Base-by-base conservation (phyloP, 2,797 vertebrate genomes). In the Iguana delicatissima region DNA sequence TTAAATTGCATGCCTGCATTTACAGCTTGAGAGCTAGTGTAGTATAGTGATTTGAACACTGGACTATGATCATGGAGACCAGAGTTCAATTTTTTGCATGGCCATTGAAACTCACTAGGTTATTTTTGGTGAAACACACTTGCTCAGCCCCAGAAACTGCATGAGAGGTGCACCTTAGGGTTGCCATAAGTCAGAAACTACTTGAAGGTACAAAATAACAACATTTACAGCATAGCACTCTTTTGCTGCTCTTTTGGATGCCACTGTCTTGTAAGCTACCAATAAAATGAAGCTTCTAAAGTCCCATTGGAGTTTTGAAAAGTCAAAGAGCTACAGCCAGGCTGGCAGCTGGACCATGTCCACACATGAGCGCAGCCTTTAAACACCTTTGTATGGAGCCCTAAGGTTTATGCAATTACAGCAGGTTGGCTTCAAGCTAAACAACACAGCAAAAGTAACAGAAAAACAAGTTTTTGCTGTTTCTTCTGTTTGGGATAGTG, bases 401-500 rank as follows among this genome's bases (percentile, higher is more conserved):
- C 42, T 74, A 50, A 42, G 50, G 22, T 79, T n/a, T 72, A 8
- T 52, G 14, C 24, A 62, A 29, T 52, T 29, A 50, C 38, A 73
- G 84, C 10, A 69, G 59, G 20, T 50, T 26, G 77, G 20, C n/a
- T n/a, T 42, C 24, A 6, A 6, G 2, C 38, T 22, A 84, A 92
- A 90, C 72, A n/a, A 1, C 26, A 86, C 6, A 42, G 42, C 89
- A 20, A 81, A 12, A 79, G 84, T 26, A 80, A 35, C 4, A 57
- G 20, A 12, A 89, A 85, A 92, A 0, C 77, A 80, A 87, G 1
- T 0, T 1, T 42, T 64, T 84, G 22, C 77, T 55, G 16, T 79
- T 89, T 89, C 64, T 80, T 6, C 7, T 55, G 0, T 35, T 67
- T 87, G 72, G 77, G 89, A 82, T 85, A 72, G 90, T 73, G 38